Evolutionary conservation across 2,113 vertebrate species (phyloP).

Genomic region (Chaenogobius annularis): DNA sequence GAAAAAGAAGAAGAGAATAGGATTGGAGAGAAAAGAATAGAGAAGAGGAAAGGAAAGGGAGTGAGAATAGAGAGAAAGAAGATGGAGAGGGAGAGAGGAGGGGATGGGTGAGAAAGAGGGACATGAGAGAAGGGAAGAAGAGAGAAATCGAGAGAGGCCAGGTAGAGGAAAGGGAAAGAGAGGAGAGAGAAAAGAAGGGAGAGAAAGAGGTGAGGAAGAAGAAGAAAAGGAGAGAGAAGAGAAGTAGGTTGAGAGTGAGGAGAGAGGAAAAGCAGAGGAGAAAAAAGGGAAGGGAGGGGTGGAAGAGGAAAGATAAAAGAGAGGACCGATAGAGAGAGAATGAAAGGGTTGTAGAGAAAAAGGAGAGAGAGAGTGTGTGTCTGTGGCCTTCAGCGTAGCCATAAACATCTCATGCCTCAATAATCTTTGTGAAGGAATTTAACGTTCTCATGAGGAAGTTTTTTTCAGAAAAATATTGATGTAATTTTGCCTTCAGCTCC

Average conservation of each 20-base stretch:
- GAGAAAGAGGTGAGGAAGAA: too few relatives aligned
- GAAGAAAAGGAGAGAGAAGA: too few relatives aligned
- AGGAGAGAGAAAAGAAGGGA: neutral
- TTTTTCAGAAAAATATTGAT: slow-evolving; percentile 12
- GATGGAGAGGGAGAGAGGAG: neutral
- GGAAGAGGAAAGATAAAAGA: neutral
- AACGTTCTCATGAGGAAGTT: slow-evolving; percentile 34
- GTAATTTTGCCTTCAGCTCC: slow-evolving; percentile 22
- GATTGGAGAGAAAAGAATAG: neutral
- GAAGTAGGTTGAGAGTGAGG: too few relatives aligned
- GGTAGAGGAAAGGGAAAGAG: too few relatives aligned
- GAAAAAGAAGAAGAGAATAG: too few relatives aligned
- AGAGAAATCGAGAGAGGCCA: neutral
- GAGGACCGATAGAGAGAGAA: neutral
- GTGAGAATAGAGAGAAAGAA: neutral
- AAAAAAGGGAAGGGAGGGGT: neutral
- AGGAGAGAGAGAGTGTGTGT: neutral
- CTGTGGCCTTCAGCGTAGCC: slow-evolving; percentile 26
- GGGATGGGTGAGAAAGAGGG: neutral
- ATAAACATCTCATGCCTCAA: slow-evolving; percentile 43
- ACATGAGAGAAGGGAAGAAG: neutral
- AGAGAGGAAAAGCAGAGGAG: too few relatives aligned
- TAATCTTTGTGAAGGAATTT: slow-evolving; percentile 31
- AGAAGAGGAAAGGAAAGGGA: neutral
- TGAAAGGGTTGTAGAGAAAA: neutral